These are phyloP conservation scores for Delphinus delphis DNA, from an alignment of 2,113 vertebrate species.

Conservation along the genomic window DNA sequence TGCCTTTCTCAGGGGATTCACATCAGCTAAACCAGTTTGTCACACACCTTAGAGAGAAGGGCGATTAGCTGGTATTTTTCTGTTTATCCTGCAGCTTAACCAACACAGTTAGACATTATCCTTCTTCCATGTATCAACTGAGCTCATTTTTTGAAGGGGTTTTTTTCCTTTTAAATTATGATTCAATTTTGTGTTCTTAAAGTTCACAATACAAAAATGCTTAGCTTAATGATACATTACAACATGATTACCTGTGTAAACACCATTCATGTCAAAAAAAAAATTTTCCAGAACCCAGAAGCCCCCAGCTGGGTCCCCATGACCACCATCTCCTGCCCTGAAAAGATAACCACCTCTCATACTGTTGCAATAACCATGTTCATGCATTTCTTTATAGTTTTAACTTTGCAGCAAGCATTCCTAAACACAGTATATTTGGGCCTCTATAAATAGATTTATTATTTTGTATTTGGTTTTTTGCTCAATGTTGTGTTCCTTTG, in stretches of 20 bases:
- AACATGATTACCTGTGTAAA: not conserved
- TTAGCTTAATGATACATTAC: not conserved
- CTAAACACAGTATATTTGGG: not conserved
- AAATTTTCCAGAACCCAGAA: not conserved
- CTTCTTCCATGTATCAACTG: not conserved
- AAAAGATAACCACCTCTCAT: not conserved
- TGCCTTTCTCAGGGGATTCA: not conserved
- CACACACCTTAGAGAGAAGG: not conserved
- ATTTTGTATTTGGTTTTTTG: not conserved
- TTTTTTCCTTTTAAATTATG: not conserved
- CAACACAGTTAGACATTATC: not conserved
- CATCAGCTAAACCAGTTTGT: not conserved
- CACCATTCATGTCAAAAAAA: not conserved
- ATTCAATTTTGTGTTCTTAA: not conserved
- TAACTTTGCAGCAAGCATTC: not conserved
- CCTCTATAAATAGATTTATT: not conserved
- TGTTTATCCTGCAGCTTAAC: not conserved
- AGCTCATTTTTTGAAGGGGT: not conserved
- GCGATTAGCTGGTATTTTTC: accelerated
- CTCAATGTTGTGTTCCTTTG: not conserved
- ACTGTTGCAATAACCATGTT: not conserved
- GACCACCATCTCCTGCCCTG: accelerated
- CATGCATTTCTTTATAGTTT: not conserved
- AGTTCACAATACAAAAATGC: not conserved
- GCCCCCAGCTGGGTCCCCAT: accelerated